Base-by-base conservation (phyloP, 2,888 invertebrate genomes). In the Siphlonurus alternatus region DNA sequence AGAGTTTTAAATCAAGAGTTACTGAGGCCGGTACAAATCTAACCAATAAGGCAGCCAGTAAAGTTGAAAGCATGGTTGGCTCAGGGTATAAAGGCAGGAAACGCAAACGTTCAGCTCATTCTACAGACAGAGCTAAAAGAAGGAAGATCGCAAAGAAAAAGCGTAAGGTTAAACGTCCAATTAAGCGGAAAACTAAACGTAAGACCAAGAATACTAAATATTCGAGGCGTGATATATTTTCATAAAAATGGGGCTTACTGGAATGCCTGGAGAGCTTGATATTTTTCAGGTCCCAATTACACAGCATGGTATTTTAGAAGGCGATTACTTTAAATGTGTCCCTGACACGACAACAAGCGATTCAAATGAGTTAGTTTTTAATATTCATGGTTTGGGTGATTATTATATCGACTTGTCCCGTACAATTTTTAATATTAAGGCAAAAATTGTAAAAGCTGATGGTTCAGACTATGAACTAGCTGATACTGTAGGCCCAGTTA, bases 1-100 rank as follows among this genome's bases (percentile, higher is more conserved):
- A 22, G 54, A 23, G 19, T 23, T 25, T 64, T 20, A 25, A 23
- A 3, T 53, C 24, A 10, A 25, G 64, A 2, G n/a, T 60, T 18
- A 25, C 22, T 15, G 64, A 64, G 23, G 59, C 64, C 3, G 64
- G 64, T 5, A 19, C 25, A 15, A 64, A 20, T 61, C 38, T 64
- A 2, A 64, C 24, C 7, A 59, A 38, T 2, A 63, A 25, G 38
- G 63, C 59, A 7, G 63, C 22, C 1, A 38, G 25, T 20, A 60
- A 54, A 38, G 20, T 63, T 18, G 19, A 23, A 3, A 59, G 23
- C 22, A 63, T 61, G 61, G 51, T 19, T 15, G 61, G 61, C 5
- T 23, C 25, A 5, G 61, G 61, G 18, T 61, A 61, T 25, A 59
- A 59, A 19, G 23, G 23, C 3, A 10, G 59, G 2, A 22, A 23